Base-by-base conservation (phyloP, 2,797 vertebrate genomes). In the Eptatretus atami region DNA sequence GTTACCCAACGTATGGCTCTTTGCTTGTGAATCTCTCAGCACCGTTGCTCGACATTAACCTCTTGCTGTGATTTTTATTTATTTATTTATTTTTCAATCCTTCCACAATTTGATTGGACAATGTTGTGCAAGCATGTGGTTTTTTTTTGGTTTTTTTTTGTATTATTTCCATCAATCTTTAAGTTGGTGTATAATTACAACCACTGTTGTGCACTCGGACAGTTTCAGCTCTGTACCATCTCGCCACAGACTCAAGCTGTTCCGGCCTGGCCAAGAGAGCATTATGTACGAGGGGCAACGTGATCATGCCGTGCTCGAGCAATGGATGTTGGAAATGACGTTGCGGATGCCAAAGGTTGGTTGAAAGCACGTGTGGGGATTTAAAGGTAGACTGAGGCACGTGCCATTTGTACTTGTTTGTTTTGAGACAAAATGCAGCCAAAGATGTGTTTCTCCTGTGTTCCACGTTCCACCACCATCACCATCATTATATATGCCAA, bases 1-100 rank as follows among this genome's bases (percentile, higher is more conserved):
- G 90, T 15, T 98, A 98, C 70, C 92, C 92, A 12, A 95, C 92
- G 92, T 95, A 74, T 82, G 90, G 79, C 53, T 5, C 10, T 54
- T 12, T 24, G 12, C 13, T 53, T 19, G 5, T 25, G 24, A 9
- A 6, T 12, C n/a, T 44, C 31, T 44, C 4, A 5, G 2, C 31
- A 5, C 31, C 6, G 6, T 44, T 44, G 31, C 31, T 44, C 31
- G 31, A 44, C 31, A 6, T 64, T 13, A 52, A 10, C 13, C 2
- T 15, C 9, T 63, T 63, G 13, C 53, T 64, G 1, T n/a, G 24
- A 2, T 2, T 13, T 19, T 19, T 19, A 19, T 19, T 19, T 19
- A 19, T 19, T 19, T 19, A 19, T 19, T 19, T 19, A 19, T 19
- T 19, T 13, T 64, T n/a, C 10, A 15, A 15, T 24, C 25, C 60